Conservation (phyloP, 2,888 invertebrate genomes). For the Lumbricus terrestris region DNA sequence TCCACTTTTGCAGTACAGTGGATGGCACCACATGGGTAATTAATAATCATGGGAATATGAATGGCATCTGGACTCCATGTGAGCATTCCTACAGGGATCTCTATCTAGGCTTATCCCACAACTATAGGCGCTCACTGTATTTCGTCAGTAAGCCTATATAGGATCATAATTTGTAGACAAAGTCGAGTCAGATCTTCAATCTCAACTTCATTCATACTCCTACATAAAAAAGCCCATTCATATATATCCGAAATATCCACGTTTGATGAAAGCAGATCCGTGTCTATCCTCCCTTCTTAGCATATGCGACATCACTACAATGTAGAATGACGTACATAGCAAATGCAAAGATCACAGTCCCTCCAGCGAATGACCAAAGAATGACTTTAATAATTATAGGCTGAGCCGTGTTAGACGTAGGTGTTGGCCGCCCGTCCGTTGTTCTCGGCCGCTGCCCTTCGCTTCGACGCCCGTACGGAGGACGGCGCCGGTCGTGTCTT, state of each 20-base stretch:
- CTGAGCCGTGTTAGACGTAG: background rate
- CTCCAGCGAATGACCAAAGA: background rate
- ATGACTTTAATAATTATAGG: no score
- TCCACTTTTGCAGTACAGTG: no score
- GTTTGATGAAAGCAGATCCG: background rate
- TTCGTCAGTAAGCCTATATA: background rate
- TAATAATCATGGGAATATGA: no score
- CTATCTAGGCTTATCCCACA: no score
- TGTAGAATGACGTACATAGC: background rate
- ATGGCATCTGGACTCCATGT: no score
- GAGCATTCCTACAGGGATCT: no score
- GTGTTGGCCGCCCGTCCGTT: background rate
- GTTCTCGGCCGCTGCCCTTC: background rate
- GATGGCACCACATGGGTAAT: no score
- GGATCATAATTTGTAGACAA: background rate
- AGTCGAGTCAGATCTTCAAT: background rate
- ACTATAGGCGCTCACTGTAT: no score
- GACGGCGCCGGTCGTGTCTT: constrained; percentile 37
- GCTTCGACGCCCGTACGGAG: background rate
- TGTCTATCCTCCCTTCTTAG: background rate
- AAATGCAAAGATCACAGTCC: background rate
- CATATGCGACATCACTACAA: background rate
- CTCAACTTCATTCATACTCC: background rate
- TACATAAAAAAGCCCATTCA: background rate
- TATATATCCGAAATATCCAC: no score